Evolutionary conservation across 2,888 invertebrate genomes (phyloP).

Genomic region (Platycnemis pennipes): DNA sequence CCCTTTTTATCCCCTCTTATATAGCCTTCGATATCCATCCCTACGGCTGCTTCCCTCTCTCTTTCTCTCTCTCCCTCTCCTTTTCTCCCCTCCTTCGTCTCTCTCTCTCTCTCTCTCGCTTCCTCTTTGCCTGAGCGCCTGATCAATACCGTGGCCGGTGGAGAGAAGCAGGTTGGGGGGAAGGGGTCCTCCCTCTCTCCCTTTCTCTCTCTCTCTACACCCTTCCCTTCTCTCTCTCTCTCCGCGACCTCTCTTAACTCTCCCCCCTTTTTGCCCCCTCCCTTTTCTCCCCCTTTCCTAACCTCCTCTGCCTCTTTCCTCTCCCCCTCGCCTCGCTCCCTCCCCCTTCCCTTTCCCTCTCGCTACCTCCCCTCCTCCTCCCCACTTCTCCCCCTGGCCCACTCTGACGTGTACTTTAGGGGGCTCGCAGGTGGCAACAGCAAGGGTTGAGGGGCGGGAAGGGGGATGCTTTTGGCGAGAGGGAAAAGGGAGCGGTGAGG

Average conservation of each 20-base stretch:
- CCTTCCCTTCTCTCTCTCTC: slow-evolving; percentile 25
- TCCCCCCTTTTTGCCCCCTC: not conserved
- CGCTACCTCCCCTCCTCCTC: not conserved
- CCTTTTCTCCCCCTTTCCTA: not conserved
- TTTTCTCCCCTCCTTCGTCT: not conserved
- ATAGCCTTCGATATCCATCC: slow-evolving; percentile 11
- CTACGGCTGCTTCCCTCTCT: not conserved
- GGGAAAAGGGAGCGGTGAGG: not conserved
- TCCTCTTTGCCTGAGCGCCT: slow-evolving; percentile 59
- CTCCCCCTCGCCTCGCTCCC: not conserved
- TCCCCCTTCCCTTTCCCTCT: not conserved
- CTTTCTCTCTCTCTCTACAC: not conserved
- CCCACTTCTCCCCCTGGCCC: slow-evolving; percentile 15
- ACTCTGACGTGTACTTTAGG: slow-evolving; percentile 57
- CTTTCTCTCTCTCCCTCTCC: not conserved
- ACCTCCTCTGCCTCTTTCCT: not conserved
- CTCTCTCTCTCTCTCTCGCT: not conserved
- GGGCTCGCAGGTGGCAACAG: slow-evolving; percentile 65
- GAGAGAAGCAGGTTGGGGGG: slow-evolving; percentile 29
- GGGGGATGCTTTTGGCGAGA: slow-evolving; percentile 10
- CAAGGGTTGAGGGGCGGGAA: slow-evolving; percentile 30
- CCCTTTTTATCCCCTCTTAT: not conserved
- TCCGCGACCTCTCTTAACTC: slow-evolving; percentile 54
- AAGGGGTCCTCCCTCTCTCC: not conserved
- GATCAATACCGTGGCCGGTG: slow-evolving; percentile 65